phyloP scores from a whole-genome alignment of 2,113 vertebrate genomes.

The Phylloscopus trochiloides region DNA sequence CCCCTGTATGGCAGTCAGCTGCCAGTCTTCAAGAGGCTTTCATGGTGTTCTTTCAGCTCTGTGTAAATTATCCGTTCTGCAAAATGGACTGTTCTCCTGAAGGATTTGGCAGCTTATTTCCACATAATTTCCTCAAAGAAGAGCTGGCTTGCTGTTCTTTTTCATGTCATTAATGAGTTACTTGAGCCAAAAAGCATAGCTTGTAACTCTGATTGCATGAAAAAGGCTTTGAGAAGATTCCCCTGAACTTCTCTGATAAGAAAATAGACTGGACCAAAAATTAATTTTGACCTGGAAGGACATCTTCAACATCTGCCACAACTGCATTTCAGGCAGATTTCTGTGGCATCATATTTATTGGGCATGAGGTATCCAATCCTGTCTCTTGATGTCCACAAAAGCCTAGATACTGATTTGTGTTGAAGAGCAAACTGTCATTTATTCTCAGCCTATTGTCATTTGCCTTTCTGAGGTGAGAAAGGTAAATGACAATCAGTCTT shows the following conservation, averaged over 20 bases:
- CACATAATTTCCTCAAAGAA: constrained; percentile 45
- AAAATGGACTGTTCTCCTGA: constrained; percentile 29
- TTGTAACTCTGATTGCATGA: not conserved
- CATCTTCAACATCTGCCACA: not conserved
- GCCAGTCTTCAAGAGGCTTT: constrained; percentile 45
- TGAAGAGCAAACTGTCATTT: not conserved
- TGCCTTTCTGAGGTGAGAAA: not conserved
- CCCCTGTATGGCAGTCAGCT: not conserved
- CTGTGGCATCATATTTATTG: not conserved
- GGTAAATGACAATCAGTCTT: not conserved
- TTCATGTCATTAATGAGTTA: constrained; percentile 47
- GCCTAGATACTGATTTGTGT: not conserved
- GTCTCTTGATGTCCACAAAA: not conserved
- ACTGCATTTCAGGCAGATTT: not conserved
- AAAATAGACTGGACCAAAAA: not conserved
- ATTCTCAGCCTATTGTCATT: not conserved
- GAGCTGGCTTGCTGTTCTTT: not conserved
- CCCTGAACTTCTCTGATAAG: not conserved
- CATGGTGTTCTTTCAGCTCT: constrained; percentile 25
- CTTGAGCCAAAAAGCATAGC: constrained; percentile 39
- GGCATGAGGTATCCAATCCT: not conserved
- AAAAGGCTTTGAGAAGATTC: not conserved
- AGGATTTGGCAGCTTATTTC: constrained; percentile 36
- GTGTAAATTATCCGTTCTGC: constrained; percentile 29
- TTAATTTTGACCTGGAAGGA: not conserved